A percentile compares a stretch with the other conserved stretches of the same genome.
These are phyloP conservation scores for Oenanthe oenanthe DNA, from an alignment of 2,113 vertebrate genomes.

Conservation along the genomic window DNA sequence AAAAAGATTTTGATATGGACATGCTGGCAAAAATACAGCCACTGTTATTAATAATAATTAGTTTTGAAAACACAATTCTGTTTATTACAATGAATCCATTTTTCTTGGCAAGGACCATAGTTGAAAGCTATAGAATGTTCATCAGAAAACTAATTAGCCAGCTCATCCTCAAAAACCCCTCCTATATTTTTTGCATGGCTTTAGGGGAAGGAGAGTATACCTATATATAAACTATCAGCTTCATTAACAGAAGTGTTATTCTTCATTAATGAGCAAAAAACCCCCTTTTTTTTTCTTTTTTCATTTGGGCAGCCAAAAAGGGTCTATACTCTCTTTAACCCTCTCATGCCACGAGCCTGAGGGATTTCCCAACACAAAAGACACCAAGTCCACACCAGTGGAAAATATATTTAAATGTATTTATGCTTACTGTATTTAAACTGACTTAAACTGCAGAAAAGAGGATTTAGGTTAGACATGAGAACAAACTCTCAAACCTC, in stretches of 20 bases:
- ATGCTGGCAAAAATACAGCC: not conserved
- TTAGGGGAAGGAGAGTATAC: not conserved
- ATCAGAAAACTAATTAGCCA: constrained; percentile 40
- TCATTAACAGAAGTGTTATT: not conserved
- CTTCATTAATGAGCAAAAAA: constrained; percentile 1
- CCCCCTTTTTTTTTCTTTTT: not conserved
- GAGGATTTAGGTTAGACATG: not conserved
- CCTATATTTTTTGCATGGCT: not conserved
- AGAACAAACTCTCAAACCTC: not conserved
- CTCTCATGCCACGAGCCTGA: not conserved
- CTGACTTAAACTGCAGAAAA: not conserved
- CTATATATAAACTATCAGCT: not conserved
- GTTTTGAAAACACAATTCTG: not conserved
- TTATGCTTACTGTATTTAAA: not conserved
- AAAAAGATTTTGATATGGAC: not conserved
- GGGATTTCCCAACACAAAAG: not conserved
- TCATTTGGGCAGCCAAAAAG: not conserved
- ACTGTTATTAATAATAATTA: not conserved
- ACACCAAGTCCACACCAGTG: not conserved
- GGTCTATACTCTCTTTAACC: not conserved
- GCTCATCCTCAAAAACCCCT: not conserved
- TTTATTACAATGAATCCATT: not conserved
- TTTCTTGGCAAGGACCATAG: not conserved
- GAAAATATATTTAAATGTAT: not conserved
- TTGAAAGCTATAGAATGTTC: not conserved